Evolutionary conservation across 2,113 vertebrate genomes (phyloP), one percentile per base, ranked within the genome.

Genomic region (Etia nguti): DNA sequence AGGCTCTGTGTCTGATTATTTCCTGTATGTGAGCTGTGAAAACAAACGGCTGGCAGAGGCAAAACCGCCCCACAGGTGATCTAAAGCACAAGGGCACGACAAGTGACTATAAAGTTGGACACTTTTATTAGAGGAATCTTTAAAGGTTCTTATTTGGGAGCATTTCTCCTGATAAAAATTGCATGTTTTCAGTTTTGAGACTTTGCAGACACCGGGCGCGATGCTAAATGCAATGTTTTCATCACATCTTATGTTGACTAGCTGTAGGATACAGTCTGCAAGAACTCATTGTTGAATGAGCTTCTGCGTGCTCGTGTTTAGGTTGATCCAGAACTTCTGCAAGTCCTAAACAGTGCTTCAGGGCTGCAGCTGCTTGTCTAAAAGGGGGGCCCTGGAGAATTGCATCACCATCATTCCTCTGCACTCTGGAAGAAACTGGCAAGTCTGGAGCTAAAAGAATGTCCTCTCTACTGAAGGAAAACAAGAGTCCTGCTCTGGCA

Each of bases 331-430:
- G 79, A 80, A 24, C 26, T 82, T 75, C 59, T 86, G 31, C 20
- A 50, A 79, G 80, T 88, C 88, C 57, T 59, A 54, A 83, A 89
- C 81, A 83, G 54, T 86, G 54, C 38, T 89, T 75, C 89, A 65
- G 48, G 55, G 29, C 80, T 90, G 89, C 94, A 92, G 95, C 94
- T 95, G 94, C 81, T 86, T 59, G 82, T 92, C 85, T 90, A 54
- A 83, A 86, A 86, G 65, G 60, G 41, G 60, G 88, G 60, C 90
- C 92, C 90, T 70, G 73, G 91, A 93, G 93, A 90, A 92, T 92
- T 94, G 93, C 94, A 94, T 92, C 86, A 92, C 92, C 82, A 20
- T 90, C 91, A 90, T 92, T 94, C 94, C 92, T 91, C 89, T 86
- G 65, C 56, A 91, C 84, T 92, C 86, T 90, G 83, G 75, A 92